Evolutionary conservation across 1,140 invertebrate genomes (phyloP).

Genomic region (Vollenhovia emeryi): DNA sequence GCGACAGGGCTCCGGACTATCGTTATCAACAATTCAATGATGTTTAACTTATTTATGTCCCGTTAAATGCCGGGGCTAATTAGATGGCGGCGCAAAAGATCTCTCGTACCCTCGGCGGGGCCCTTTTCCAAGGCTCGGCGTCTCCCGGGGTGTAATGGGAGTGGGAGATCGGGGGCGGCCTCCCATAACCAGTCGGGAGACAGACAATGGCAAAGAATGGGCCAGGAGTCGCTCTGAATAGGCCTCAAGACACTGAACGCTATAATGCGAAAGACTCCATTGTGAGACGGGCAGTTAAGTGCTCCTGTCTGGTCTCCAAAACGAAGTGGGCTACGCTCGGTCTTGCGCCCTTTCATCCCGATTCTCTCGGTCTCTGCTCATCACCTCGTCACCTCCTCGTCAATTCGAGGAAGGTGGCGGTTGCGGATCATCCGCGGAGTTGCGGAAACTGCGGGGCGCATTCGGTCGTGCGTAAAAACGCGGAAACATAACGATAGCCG

Average conservation of each 20-base stretch:
- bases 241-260: conserved; percentile 84
- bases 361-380: conserved; percentile 32
- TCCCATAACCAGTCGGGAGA: conserved; percentile 75
- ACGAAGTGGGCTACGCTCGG: conserved; percentile 74
- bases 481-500: not conserved
- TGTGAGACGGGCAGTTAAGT: conserved; percentile 84
- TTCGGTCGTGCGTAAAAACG: conserved; percentile 7
- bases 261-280: conserved; percentile 84
- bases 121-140: conserved; percentile 57
- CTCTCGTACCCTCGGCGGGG: conserved; percentile 64
- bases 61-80: conserved; percentile 80
- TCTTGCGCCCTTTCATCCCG: conserved; percentile 40
- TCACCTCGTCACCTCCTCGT: conserved; percentile 62
- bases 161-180: conserved; percentile 60
- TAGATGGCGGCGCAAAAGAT: conserved; percentile 77
- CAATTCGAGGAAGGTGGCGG: conserved; percentile 41
- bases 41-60: conserved; percentile 80
- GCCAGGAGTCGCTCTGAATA: conserved; percentile 82
- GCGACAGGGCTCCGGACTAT: conserved; percentile 58
- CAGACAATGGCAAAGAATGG: conserved; percentile 84
- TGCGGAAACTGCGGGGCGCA: conserved; percentile 9
- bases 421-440: conserved; percentile 37
- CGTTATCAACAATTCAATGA: conserved; percentile 78
- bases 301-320: conserved; percentile 78
- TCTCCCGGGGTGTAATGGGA: conserved; percentile 68